A percentile compares a stretch with the other conserved stretches of the same genome.
Evolutionary conservation across 2,797 vertebrate genomes (phyloP).

Genomic region (Alcedo atthis): DNA sequence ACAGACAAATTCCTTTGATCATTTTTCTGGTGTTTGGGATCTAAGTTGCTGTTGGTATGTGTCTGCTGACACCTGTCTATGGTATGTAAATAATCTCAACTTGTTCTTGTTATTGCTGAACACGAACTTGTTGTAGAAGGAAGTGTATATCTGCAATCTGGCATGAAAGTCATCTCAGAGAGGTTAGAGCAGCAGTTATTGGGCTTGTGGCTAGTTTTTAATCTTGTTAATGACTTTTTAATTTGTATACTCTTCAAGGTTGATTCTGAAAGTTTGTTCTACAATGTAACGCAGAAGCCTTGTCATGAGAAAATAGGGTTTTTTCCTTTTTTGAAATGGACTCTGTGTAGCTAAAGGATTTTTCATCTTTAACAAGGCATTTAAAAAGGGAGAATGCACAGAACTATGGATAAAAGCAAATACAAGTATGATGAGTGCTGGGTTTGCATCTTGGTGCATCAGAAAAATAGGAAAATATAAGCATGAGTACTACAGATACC

Average conservation of each 20-base stretch:
- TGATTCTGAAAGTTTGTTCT: slow-evolving; percentile 34
- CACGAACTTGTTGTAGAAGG: not conserved
- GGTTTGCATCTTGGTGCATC: slow-evolving; percentile 13
- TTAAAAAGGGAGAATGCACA: not conserved
- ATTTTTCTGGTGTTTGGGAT: not conserved
- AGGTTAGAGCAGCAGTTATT: slow-evolving; percentile 39
- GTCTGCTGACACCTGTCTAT: slow-evolving; percentile 19
- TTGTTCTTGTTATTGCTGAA: not conserved
- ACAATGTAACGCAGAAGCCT: not conserved
- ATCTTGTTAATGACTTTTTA: slow-evolving; percentile 24
- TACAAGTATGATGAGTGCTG: not conserved
- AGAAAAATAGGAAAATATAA: not conserved
- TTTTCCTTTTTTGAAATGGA: not conserved
- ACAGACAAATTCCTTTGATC: slow-evolving; percentile 41
- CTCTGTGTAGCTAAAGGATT: not conserved
- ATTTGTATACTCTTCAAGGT: not conserved
- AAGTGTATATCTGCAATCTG: slow-evolving; percentile 21
- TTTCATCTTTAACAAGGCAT: slow-evolving; percentile 13
- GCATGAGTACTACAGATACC: not conserved
- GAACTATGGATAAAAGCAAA: not conserved
- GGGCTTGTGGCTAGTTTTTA: slow-evolving; percentile 29
- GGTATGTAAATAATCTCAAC: slow-evolving; percentile 8
- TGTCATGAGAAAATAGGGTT: not conserved
- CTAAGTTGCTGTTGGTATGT: slow-evolving; percentile 26
- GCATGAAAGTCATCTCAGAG: slow-evolving; percentile 14